phyloP scores from a whole-genome alignment of 2,888 invertebrate species.

The Bombyx huttoni region DNA sequence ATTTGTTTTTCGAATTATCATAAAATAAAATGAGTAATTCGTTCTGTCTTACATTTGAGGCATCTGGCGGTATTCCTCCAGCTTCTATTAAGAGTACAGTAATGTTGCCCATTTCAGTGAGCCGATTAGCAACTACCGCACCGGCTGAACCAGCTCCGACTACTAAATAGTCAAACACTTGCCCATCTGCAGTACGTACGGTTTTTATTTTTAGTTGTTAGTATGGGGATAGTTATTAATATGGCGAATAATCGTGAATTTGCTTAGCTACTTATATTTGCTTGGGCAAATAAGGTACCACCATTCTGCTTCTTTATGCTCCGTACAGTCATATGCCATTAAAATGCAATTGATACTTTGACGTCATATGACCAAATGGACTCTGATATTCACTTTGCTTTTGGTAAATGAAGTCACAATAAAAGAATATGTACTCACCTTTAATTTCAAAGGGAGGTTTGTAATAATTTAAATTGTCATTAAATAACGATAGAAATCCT shows the following conservation, averaged over 20 bases:
- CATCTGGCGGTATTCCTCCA: constrained; percentile 46
- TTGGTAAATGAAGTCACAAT: no score
- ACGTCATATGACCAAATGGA: no score
- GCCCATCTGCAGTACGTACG: constrained; percentile 14
- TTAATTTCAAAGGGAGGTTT: neutral
- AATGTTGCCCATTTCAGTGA: constrained; percentile 76
- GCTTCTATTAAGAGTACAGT: constrained; percentile 79
- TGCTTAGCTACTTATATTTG: no score
- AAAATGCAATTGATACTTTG: no score
- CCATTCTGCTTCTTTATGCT: no score
- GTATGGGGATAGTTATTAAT: no score
- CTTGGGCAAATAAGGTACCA: no score
- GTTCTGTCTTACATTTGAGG: constrained; percentile 15
- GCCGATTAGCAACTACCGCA: constrained; percentile 80
- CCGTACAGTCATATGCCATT: no score
- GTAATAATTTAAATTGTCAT: neutral
- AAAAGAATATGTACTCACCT: neutral
- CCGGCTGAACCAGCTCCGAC: constrained; percentile 65
- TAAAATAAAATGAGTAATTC: neutral
- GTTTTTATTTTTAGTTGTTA: neutral
- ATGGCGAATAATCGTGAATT: neutral
- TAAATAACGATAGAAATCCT: neutral
- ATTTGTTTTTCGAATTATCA: neutral
- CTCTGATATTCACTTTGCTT: no score
- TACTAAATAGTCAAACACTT: constrained; percentile 34